Base-by-base conservation (phyloP, 2,113 vertebrate species). In the Hystrix brachyura region DNA sequence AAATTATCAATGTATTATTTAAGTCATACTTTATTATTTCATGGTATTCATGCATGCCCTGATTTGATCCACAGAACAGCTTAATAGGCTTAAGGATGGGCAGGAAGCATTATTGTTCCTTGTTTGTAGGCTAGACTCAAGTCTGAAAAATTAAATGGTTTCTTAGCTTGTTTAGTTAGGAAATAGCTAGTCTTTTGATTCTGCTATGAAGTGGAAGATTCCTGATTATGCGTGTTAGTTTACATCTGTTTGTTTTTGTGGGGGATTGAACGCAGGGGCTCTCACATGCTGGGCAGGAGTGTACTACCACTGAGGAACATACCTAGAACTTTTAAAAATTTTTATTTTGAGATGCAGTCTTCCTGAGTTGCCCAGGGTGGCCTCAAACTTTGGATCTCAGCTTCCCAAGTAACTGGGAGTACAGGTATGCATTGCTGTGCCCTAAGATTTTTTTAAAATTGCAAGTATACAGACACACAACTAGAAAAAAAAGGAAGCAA, bases 381-480 rank as follows among this genome's bases (percentile, higher is more conserved):
- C 25, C 25, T 76, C 46, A 76, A 76, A 51, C 46, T 46, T 74
- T 51, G 9, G 14, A 32, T 51, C 46, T 76, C 23, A 78, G 48
- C 21, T 43, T 46, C 71, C 71, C 71, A 46, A 46, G 11, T 43
- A 43, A 21, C 71, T 43, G 19, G 19, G 38, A 72, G 38, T 43
- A 43, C 4, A 43, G 34, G 71, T 72, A 4, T 72, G 69, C n/a
- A 72, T 9, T 19, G 23, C 38, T 72, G 21, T 27, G 43, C 38
- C 71, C 71, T 87, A 91, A 88, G 55, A 59, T 72, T 94, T n/a
- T 91, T 83, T 72, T 72, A 84, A 59, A 91, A 82, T 88, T 94
- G 60, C 38, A 87, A 87, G 25, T 64, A 78, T 21, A 82, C 67
- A 76, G 13, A 76, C 60, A 90, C 51, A 87, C 48, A 95, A 60